These are phyloP conservation scores for Crotalus viridis DNA, from an alignment of 2,113 vertebrate species.

Conservation along the genomic window DNA sequence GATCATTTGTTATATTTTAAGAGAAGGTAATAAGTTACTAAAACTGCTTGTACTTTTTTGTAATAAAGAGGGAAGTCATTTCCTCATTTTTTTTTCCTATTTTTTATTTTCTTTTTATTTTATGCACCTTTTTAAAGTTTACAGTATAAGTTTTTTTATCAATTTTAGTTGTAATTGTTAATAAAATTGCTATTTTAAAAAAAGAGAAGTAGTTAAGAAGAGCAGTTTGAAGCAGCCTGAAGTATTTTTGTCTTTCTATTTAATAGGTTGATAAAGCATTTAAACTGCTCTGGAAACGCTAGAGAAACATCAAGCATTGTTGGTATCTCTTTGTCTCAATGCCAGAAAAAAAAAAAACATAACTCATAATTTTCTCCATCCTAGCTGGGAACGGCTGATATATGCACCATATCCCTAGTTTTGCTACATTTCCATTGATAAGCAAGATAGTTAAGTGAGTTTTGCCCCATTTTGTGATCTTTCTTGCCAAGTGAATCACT, in stretches of 20 bases:
- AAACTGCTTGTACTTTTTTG: too few species aligned
- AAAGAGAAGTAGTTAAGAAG: background rate
- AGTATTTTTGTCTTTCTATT: background rate
- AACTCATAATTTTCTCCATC: background rate
- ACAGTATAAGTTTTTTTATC: background rate
- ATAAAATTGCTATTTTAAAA: too few species aligned
- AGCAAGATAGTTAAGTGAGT: too few species aligned
- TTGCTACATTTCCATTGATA: background rate
- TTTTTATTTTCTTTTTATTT: too few species aligned
- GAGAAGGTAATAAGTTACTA: too few species aligned
- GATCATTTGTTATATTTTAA: too few species aligned
- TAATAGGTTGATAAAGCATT: background rate
- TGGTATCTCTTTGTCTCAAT: background rate
- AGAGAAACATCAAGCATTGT: background rate
- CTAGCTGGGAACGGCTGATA: background rate
- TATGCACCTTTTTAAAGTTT: background rate
- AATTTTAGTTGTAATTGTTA: background rate
- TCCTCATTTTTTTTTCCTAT: too few species aligned
- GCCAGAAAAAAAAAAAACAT: background rate
- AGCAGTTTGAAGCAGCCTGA: background rate
- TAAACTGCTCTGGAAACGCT: background rate
- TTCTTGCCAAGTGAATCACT: too few species aligned
- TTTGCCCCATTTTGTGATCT: too few species aligned
- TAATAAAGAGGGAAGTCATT: too few species aligned
- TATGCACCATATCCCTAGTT: background rate